Evolutionary conservation across 2,888 invertebrate genomes (phyloP).

Genomic region (Cryptophagus acutangulus): DNA sequence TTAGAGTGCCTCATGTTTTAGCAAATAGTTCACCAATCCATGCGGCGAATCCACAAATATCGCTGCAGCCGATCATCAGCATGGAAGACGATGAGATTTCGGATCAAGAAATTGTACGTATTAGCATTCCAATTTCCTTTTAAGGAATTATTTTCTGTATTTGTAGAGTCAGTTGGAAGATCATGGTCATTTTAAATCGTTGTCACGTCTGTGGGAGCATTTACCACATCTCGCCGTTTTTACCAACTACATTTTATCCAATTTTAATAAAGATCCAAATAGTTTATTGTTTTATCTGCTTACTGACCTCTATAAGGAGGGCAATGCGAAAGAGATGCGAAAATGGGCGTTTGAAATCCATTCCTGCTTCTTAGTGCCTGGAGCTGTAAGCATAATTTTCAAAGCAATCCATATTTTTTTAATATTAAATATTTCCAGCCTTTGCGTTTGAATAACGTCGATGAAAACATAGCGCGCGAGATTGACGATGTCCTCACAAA

Average conservation of each 20-base stretch:
- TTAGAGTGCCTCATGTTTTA: slow-evolving; percentile 31
- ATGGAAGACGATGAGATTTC: slow-evolving; percentile 95
- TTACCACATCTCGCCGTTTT: slow-evolving; percentile 92
- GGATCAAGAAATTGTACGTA: slow-evolving; percentile 72
- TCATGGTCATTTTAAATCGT: slow-evolving; percentile 83
- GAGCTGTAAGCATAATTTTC: slow-evolving; percentile 60
- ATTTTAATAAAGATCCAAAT: slow-evolving; percentile 62
- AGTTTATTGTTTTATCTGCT: slow-evolving; percentile 76
- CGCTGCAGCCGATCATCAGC: slow-evolving; percentile 81
- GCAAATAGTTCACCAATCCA: slow-evolving; percentile 45
- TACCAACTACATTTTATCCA: slow-evolving; percentile 83
- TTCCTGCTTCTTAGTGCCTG: slow-evolving; percentile 89
- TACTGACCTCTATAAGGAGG: slow-evolving; percentile 84
- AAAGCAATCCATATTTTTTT: slow-evolving; percentile 8
- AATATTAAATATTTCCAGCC: slow-evolving; percentile 55
- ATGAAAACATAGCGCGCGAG: slow-evolving; percentile 83
- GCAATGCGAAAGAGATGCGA: slow-evolving; percentile 82
- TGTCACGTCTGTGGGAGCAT: slow-evolving; percentile 75
- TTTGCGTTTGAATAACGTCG: slow-evolving; percentile 70
- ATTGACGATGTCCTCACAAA: slow-evolving; percentile 81
- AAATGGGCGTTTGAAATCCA: slow-evolving; percentile 99
- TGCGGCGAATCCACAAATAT: slow-evolving; percentile 45
- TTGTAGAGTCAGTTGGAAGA: slow-evolving; percentile 71
- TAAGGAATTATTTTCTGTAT: slow-evolving; percentile 15
- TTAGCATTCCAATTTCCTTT: slow-evolving; percentile 10